Evolutionary conservation across 30 jellyfish, hydroid and myxozoan genomes (phyloP), one percentile per base, ranked within the genome.

Genomic region (Calvadosia cruxmelitensis): DNA sequence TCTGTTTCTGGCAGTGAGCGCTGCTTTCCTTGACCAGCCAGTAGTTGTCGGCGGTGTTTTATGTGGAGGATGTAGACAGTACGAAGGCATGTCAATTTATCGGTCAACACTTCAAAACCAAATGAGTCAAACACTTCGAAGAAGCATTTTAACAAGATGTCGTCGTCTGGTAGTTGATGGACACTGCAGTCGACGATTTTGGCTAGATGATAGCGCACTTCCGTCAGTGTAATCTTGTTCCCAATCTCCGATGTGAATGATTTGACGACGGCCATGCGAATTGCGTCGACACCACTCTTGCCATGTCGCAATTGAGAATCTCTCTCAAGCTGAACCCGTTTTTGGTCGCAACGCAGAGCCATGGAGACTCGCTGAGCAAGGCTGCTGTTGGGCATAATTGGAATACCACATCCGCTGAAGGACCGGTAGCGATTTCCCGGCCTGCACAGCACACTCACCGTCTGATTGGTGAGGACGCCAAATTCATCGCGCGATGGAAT

Each of bases 1-100:
- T 42, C 57, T 42, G 57, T 42, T 42, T 42, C 57, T 5, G 57
- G 57, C 20, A 42, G 57, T 5, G 57, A 42, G 57, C 57, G 57
- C 20, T 42, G 57, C 20, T 42, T 42, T 10, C 57, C 57, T 20
- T 20, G 57, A 5, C 57, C 57, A 42, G 57, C 10, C 20, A 42
- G 20, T 42, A 42, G 20, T 42, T 42, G 57, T 20, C 57, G 57
- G 10, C 57, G 10, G 57, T 42, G 57, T 42, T 42, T 42, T 5
- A 42, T 42, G 20, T 42, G 57, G 10, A 42, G 20, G 15, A 42
- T 42, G 57, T 42, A 42, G 57, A 42, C 57, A 42, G 57, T 42
- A 10, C 20, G 10, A 20, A 5, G 15, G 20, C 57, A 42, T 5
- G 57, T 42, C 20, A 42, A 10, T 42, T 42, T 42, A 42, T 42